Evolutionary conservation across 1,140 invertebrate genomes (phyloP).

Genomic region (Matsumurasca onukii): DNA sequence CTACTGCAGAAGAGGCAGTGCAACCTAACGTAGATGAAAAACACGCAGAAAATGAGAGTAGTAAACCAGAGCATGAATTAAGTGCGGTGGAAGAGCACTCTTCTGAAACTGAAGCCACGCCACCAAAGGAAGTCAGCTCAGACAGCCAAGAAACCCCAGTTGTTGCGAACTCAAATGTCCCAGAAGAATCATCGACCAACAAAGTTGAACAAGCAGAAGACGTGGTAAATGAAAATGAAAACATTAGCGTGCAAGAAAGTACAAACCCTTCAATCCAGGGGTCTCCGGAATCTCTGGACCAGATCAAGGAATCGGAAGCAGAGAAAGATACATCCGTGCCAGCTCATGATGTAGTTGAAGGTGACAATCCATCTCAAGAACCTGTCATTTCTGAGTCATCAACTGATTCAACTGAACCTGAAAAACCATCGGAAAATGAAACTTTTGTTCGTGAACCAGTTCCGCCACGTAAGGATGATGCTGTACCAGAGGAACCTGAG

Average conservation of each 20-base stretch:
- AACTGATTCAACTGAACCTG: not conserved
- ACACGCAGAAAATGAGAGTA: too few species aligned
- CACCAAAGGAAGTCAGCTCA: too few species aligned
- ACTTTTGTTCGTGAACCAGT: not conserved
- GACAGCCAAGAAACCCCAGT: constrained; percentile 17
- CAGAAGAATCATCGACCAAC: constrained; percentile 35
- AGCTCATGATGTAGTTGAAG: constrained; percentile 7
- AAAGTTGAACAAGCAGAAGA: not conserved
- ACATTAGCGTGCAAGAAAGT: too few species aligned
- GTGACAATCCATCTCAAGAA: not conserved
- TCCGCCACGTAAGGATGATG: constrained; percentile 8
- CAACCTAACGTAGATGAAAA: too few species aligned
- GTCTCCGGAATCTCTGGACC: constrained; percentile 10
- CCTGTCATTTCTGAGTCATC: not conserved
- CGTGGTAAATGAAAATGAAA: too few species aligned
- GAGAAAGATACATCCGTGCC: not conserved
- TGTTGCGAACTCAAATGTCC: constrained; percentile 1
- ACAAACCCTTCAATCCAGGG: too few species aligned
- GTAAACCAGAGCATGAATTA: too few species aligned
- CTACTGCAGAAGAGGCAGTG: too few species aligned
- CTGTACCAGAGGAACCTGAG: constrained; percentile 14
- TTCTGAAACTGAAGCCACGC: too few species aligned
- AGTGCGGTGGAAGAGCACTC: too few species aligned
- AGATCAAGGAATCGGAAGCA: constrained; percentile 6
- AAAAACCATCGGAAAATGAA: not conserved